Conservation (phyloP, 2,888 invertebrate species). For the Rhingia campestris region DNA sequence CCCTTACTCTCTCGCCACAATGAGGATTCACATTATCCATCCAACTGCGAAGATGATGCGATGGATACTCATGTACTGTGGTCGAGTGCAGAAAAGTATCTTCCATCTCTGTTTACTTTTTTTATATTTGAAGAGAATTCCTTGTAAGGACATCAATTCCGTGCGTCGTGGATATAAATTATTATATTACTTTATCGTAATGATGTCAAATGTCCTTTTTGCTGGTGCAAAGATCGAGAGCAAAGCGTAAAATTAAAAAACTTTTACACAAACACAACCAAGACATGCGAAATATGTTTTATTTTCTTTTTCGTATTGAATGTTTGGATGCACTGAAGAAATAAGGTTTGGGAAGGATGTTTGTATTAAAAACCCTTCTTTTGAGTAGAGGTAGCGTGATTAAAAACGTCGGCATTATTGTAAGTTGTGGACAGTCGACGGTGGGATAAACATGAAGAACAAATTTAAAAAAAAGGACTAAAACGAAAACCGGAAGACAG, state of each 20-base stretch:
- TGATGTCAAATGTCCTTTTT: constrained; percentile 52
- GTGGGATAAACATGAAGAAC: neutral
- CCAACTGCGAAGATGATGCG: constrained; percentile 31
- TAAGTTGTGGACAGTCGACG: constrained; percentile 19
- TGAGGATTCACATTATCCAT: constrained; percentile 57
- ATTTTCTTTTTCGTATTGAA: constrained; percentile 2
- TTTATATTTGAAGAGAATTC: neutral
- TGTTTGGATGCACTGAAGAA: constrained; percentile 4
- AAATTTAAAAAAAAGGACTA: neutral
- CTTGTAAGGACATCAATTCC: constrained; percentile 55
- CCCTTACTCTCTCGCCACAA: constrained; percentile 4
- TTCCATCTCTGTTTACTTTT: neutral
- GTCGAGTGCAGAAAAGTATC: constrained; percentile 18
- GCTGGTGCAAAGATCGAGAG: constrained; percentile 24
- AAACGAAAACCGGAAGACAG: constrained; percentile 1
- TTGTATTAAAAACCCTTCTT: constrained; percentile 12
- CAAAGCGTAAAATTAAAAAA: constrained; percentile 64
- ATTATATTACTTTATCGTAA: constrained; percentile 44
- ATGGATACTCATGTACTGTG: constrained; percentile 46
- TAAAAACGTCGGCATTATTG: constrained; percentile 44
- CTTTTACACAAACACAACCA: neutral
- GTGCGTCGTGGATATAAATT: constrained; percentile 39
- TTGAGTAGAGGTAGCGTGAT: constrained; percentile 50
- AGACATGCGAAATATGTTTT: constrained; percentile 1
- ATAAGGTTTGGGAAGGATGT: neutral